phyloP scores from a whole-genome alignment of 2,888 invertebrate species.

The Drosophila pseudotalamancana region DNA sequence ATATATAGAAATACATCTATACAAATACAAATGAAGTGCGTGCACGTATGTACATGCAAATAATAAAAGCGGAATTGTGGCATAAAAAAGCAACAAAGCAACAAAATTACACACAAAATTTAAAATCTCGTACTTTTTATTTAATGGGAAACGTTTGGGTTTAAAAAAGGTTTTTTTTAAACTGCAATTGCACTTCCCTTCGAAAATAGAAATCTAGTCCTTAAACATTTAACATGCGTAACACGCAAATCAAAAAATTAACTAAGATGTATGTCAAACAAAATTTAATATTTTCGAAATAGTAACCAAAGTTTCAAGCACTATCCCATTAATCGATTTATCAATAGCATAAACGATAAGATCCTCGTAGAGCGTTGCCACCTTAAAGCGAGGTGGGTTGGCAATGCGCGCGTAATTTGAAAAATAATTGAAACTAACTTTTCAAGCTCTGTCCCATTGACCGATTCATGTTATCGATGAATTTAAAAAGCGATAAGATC shows the following conservation, averaged over 20 bases:
- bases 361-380: not conserved
- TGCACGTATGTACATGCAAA: conserved; percentile 12
- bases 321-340: not conserved
- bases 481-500: not conserved
- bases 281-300: not conserved
- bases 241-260: too few species aligned
- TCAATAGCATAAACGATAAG: not conserved
- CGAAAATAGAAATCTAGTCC: too few species aligned
- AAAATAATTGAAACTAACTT: too few species aligned
- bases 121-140: not conserved
- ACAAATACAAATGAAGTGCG: conserved; percentile 6
- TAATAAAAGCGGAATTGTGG: conserved; percentile 40
- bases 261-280: too few species aligned
- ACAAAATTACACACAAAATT: not conserved
- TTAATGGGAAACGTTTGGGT: not conserved
- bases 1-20: conserved; percentile 14
- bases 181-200: too few species aligned
- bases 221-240: too few species aligned
- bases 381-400: too few species aligned
- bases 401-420: too few species aligned
- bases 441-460: too few species aligned
- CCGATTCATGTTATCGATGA: too few species aligned
- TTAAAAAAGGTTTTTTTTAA: too few species aligned
- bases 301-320: not conserved
- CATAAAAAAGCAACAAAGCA: conserved; percentile 29